Conservation (phyloP, 2,797 vertebrate genomes). For the Danio tinwini region DNA sequence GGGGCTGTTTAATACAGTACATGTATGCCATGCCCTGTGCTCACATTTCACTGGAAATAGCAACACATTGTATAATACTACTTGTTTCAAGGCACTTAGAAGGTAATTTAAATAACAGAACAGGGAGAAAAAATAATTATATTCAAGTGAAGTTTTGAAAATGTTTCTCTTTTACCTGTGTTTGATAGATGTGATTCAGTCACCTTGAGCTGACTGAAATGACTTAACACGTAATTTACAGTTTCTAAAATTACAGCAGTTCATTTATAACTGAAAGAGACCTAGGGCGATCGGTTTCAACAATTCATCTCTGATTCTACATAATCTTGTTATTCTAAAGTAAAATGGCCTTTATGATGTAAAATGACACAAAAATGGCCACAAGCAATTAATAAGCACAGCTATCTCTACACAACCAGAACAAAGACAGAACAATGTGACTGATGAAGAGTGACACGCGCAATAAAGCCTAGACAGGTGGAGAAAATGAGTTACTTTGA, state of each 20-base stretch:
- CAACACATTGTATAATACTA: too few species aligned
- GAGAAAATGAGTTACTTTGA: slow-evolving; percentile 39
- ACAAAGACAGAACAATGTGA: slow-evolving; percentile 25
- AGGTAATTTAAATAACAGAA: too few species aligned
- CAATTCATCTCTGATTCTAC: slow-evolving; percentile 6
- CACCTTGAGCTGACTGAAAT: background rate
- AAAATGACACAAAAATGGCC: background rate
- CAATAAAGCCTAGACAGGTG: slow-evolving; percentile 25
- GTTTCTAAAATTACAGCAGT: slow-evolving; percentile 19
- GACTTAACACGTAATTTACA: slow-evolving; percentile 6
- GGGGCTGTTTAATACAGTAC: too few species aligned
- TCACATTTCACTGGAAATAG: too few species aligned
- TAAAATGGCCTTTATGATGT: slow-evolving; percentile 30
- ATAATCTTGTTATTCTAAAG: slow-evolving; percentile 25
- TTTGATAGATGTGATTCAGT: background rate
- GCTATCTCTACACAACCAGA: background rate
- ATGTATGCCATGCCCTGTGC: too few species aligned
- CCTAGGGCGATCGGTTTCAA: slow-evolving; percentile 8
- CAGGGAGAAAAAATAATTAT: too few species aligned
- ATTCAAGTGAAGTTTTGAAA: too few species aligned
- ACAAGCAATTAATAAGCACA: slow-evolving; percentile 43
- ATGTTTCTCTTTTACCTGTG: too few species aligned
- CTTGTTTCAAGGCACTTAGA: too few species aligned
- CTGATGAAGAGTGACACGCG: slow-evolving; percentile 31
- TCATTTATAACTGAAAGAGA: slow-evolving; percentile 32